These are phyloP conservation scores for Pheosia tremula DNA, from an alignment of 2,888 invertebrate species.

Conservation along the genomic window DNA sequence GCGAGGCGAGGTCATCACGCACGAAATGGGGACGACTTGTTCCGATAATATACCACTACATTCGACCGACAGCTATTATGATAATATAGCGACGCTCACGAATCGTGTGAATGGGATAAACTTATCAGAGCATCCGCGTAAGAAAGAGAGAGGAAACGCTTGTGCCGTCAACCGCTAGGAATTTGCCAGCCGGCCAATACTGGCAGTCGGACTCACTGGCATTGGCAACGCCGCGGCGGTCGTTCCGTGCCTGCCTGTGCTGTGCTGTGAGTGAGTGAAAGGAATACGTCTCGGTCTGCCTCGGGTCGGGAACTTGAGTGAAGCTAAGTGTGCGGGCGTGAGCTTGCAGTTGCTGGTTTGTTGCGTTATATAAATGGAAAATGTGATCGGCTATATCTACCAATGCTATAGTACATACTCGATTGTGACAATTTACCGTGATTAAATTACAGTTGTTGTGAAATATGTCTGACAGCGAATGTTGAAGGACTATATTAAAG, in stretches of 20 bases:
- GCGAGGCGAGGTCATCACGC: slow-evolving; percentile 57
- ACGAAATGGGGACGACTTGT: slow-evolving; percentile 51
- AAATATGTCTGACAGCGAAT: slow-evolving; percentile 20
- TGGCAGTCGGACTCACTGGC: slow-evolving; percentile 69
- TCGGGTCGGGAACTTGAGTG: slow-evolving; percentile 5
- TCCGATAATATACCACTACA: slow-evolving; percentile 55
- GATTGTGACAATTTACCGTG: slow-evolving; percentile 9
- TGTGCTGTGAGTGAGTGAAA: slow-evolving; percentile 57
- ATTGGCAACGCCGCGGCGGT: slow-evolving; percentile 55
- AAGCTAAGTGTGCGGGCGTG: slow-evolving; percentile 10
- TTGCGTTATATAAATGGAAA: background rate
- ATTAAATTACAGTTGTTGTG: slow-evolving; percentile 47
- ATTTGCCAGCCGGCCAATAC: slow-evolving; percentile 71
- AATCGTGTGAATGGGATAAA: slow-evolving; percentile 40
- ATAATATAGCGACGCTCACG: slow-evolving; percentile 32
- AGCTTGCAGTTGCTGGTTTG: slow-evolving; percentile 41
- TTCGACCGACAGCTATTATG: slow-evolving; percentile 39
- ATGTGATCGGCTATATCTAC: background rate
- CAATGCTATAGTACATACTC: background rate
- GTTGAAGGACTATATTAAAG: slow-evolving; percentile 9
- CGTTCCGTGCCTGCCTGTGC: slow-evolving; percentile 41
- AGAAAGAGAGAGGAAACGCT: slow-evolving; percentile 50
- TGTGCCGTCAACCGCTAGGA: slow-evolving; percentile 57
- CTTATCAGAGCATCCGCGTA: slow-evolving; percentile 27
- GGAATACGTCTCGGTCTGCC: slow-evolving; percentile 48